phyloP scores from a whole-genome alignment of 2,888 invertebrate genomes.

The Chrysolina haemoptera region DNA sequence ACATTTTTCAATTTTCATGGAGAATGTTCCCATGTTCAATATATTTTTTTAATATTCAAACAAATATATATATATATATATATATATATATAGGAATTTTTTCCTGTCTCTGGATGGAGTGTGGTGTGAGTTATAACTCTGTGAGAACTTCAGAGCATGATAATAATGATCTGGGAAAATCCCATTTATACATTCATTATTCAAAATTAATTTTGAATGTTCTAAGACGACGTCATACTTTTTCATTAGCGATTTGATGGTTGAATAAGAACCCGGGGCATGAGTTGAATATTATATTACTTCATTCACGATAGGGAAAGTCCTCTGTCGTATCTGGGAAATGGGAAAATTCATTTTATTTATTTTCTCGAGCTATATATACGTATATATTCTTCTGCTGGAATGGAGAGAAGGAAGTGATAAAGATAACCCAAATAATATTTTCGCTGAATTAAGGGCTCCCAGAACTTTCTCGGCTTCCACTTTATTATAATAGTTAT shows the following conservation, averaged over 20 bases:
- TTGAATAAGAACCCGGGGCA: neutral
- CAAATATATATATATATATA: too few relatives aligned
- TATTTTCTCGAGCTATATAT: neutral
- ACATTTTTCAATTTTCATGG: too few relatives aligned
- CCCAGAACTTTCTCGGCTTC: too few relatives aligned
- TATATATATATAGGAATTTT: too few relatives aligned
- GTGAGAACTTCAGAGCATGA: constrained; percentile 6
- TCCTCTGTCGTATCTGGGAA: neutral
- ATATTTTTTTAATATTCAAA: too few relatives aligned
- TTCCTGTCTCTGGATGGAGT: neutral
- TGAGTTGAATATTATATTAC: constrained; percentile 13
- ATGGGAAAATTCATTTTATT: constrained; percentile 3
- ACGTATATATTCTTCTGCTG: neutral
- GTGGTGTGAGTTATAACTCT: constrained; percentile 11
- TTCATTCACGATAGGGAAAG: neutral
- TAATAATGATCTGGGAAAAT: constrained; percentile 22
- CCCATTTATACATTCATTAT: constrained; percentile 35
- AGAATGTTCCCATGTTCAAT: too few relatives aligned
- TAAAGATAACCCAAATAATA: too few relatives aligned
- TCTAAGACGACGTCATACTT: constrained; percentile 21
- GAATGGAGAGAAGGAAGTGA: neutral
- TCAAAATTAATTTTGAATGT: constrained; percentile 38
- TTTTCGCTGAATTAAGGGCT: too few relatives aligned
- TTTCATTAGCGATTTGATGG: constrained; percentile 24
- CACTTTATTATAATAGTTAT: too few relatives aligned